Evolutionary conservation across 2,797 vertebrate genomes (phyloP).

Genomic region (Sebastes paucispinis): DNA sequence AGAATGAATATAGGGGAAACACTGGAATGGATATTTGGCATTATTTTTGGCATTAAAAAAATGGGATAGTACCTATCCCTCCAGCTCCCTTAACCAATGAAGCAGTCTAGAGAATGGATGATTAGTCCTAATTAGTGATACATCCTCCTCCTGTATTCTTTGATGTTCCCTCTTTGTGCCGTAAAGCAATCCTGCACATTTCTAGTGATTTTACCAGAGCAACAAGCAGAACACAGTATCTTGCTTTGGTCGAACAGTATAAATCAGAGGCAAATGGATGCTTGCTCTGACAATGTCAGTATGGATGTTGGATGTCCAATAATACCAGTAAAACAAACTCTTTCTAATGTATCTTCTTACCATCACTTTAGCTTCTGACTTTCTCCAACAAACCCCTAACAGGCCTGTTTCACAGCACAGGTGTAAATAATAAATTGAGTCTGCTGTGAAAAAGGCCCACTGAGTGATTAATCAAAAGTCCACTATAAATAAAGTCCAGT

Average conservation of each 20-base stretch:
- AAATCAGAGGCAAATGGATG: not conserved
- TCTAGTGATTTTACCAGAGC: not conserved
- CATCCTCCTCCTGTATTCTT: not conserved
- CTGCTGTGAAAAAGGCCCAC: not conserved
- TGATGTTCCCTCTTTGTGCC: not conserved
- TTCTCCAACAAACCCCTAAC: not conserved
- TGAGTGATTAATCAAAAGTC: not conserved
- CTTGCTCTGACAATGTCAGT: too few species aligned
- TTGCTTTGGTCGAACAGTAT: not conserved
- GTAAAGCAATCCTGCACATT: too few species aligned
- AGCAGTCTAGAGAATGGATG: not conserved
- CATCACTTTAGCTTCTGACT: not conserved
- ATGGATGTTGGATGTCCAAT: too few species aligned
- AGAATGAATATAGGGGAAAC: not conserved
- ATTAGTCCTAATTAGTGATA: not conserved
- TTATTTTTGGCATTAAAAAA: not conserved
- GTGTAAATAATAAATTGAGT: not conserved
- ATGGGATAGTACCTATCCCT: not conserved
- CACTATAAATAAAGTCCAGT: not conserved
- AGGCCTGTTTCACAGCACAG: not conserved
- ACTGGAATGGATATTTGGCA: not conserved
- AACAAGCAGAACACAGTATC: not conserved
- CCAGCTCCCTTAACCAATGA: not conserved
- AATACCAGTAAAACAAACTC: too few species aligned
- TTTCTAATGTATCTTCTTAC: too few species aligned